Conservation (phyloP, 2,888 invertebrate genomes). For the Scaptomyza reducta region DNA sequence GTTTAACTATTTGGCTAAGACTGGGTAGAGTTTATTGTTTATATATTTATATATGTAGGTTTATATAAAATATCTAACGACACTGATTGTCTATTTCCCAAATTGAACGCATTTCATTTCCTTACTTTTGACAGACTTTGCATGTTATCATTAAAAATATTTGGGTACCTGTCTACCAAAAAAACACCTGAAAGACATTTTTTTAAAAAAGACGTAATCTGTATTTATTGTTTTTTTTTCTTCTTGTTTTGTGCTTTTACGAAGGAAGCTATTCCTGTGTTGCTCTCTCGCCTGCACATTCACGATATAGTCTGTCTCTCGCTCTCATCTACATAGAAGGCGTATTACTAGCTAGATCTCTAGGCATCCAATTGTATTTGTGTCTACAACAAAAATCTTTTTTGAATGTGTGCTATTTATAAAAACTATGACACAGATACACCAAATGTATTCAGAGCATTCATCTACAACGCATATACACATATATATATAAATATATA, state of each 20-base stretch:
- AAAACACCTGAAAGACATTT: conserved; percentile 67
- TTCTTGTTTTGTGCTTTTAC: not conserved
- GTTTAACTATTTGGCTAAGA: conserved; percentile 26
- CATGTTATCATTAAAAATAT: conserved; percentile 68
- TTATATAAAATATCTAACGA: conserved; percentile 53
- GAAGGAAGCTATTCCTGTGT: conserved; percentile 39
- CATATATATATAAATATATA: not conserved
- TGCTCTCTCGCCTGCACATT: conserved; percentile 34
- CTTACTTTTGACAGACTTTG: conserved; percentile 14
- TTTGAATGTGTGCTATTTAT: conserved; percentile 78
- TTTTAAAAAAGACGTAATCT: conserved; percentile 50
- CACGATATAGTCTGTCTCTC: not conserved
- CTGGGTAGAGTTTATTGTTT: conserved; percentile 23
- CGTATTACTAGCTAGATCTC: conserved; percentile 54
- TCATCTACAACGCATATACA: conserved; percentile 59
- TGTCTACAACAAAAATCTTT: conserved; percentile 53
- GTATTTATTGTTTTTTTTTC: conserved; percentile 23
- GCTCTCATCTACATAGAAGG: conserved; percentile 61
- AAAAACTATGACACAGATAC: conserved; percentile 83
- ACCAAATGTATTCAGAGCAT: conserved; percentile 70
- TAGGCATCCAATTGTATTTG: conserved; percentile 52
- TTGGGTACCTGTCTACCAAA: conserved; percentile 34
- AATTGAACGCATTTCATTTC: conserved; percentile 46
- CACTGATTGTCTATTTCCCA: conserved; percentile 78
- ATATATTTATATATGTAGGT: conserved; percentile 16